These are phyloP conservation scores for Dynastes maya DNA, from an alignment of 2,888 invertebrate genomes.

Conservation along the genomic window DNA sequence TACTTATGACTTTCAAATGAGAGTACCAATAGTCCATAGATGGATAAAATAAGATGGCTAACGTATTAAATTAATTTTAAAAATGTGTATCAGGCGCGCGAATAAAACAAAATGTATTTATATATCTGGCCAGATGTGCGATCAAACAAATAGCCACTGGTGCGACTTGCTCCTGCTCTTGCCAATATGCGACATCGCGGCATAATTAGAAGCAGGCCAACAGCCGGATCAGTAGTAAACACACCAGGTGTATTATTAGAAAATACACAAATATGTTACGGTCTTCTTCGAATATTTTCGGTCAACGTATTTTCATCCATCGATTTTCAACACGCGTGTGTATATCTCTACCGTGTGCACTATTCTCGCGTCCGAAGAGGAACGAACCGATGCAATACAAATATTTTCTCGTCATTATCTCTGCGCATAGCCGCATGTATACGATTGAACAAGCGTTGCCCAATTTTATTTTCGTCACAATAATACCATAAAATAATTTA, in stretches of 20 bases:
- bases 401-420: neutral
- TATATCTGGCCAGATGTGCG: constrained; percentile 43
- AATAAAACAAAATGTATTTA: constrained; percentile 45
- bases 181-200: constrained; percentile 49
- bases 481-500: constrained; percentile 34
- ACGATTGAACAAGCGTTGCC: neutral
- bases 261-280: constrained; percentile 47
- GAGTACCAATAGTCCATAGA: neutral
- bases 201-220: constrained; percentile 52
- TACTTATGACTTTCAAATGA: too few species aligned
- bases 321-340: constrained; percentile 15
- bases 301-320: constrained; percentile 21
- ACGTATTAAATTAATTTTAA: constrained; percentile 21
- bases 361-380: neutral
- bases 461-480: constrained; percentile 23
- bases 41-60: neutral
- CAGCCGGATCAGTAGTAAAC: constrained; percentile 51
- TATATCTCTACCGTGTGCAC: neutral
- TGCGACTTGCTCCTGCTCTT: constrained; percentile 36
- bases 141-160: constrained; percentile 42
- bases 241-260: constrained; percentile 53
- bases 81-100: constrained; percentile 25
- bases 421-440: neutral
- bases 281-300: constrained; percentile 33
- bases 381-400: neutral